Base-by-base conservation (phyloP, 2,797 vertebrate genomes). In the Valencia hispanica region DNA sequence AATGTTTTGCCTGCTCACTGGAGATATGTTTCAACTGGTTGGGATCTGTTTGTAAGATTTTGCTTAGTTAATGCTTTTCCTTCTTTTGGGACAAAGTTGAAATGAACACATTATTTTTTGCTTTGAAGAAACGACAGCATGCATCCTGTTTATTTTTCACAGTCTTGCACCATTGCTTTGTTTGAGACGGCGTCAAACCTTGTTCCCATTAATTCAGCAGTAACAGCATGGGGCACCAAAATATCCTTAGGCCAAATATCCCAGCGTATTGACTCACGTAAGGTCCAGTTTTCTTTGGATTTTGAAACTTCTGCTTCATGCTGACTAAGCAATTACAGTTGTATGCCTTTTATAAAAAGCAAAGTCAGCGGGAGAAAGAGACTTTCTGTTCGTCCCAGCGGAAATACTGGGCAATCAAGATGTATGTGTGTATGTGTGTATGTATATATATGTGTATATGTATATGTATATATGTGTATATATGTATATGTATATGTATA, bases 231-330 rank as follows among this genome's bases (percentile, higher is more conserved):
- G 36, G 20, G 36, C 61, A 65, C 61, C 32, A 61, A 34, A 36
- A 41, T 78, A 34, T 77, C 68, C 69, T 25, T 18, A 0, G 68
- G 79, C 70, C 48, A 75, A 78, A 73, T 14, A 27, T 41, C 68
- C 57, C 73, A 45, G 41, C 25, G 51, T 65, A 51, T 73, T 9
- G 30, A 70, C 65, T 82, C 30, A 30, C 45, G 55, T 68, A 63
- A 59, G 5, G 25, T 48, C 75, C 72, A 11, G 7, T 18, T 45
- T 70, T 55, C 39, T 45, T 63, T 70, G 10, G 53, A 27, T 72
- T 82, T 45, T 51, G 59, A 8, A 70, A 73, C 45, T 57, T 55
- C 17, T 65, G 32, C 55, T 50, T 79, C 65, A 73, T 73, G 55
- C 70, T 73, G 53, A 70, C 72, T 53, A 4, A 30, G 50, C 70